phyloP scores from a whole-genome alignment of 2,113 vertebrate species.

The Leptodactylus fuscus region DNA sequence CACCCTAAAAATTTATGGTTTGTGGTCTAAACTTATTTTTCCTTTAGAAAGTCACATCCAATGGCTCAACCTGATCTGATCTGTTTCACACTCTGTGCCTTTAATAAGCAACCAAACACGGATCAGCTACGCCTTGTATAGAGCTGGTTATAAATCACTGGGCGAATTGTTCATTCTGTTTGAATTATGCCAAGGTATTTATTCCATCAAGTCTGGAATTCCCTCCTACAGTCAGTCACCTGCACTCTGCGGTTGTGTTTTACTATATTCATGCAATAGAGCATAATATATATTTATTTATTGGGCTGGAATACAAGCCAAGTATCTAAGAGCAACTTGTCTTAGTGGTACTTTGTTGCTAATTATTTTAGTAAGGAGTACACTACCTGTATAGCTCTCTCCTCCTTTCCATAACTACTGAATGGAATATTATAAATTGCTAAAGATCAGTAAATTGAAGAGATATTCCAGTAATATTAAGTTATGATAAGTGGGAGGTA shows the following conservation, averaged over 20 bases:
- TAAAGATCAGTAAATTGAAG: too few species aligned
- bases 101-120: background rate
- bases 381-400: too few species aligned
- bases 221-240: background rate
- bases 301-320: too few species aligned
- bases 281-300: too few species aligned
- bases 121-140: background rate
- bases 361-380: too few species aligned
- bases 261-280: background rate
- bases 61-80: background rate
- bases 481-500: too few species aligned
- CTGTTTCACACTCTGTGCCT: background rate
- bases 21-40: background rate
- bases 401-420: too few species aligned
- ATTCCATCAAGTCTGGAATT: background rate
- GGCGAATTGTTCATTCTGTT: too few species aligned
- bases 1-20: background rate
- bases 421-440: too few species aligned
- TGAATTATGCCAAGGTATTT: background rate
- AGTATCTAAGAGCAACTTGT: too few species aligned
- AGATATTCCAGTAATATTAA: too few species aligned
- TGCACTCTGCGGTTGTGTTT: background rate
- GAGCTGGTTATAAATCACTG: background rate
- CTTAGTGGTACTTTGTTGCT: too few species aligned
- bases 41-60: background rate